Base-by-base conservation (phyloP, 2,888 invertebrate genomes). In the Erebia palarica region DNA sequence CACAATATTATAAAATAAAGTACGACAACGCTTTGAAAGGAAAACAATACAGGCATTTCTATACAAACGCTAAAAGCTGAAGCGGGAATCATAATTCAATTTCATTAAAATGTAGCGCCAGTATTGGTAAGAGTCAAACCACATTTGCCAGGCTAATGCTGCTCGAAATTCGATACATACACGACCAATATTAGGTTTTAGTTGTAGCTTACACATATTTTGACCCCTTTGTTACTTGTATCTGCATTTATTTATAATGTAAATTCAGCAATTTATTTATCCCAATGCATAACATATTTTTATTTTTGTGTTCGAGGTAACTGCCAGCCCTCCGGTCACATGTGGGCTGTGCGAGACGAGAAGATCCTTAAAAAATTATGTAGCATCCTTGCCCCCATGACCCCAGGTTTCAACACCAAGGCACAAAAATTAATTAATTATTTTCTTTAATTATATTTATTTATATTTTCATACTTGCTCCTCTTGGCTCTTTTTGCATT, bases 21-120 rank as follows among this genome's bases (percentile, higher is more conserved):
- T 18, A 61, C 53, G 18, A 51, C 18, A 63, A 16, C 49, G n/a
- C 47, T n/a, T 27, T 57, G 47, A 68, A 58, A 68, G 68, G 58
- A 58, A 68, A 64, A 49, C 49, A 63, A 64, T 58, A 61, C 36
- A 18, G 58, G 49, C n/a, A 57, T 61, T 16, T 49, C 58, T 58
- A 64, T 44, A 68, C 61, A 71, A 71, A 71, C 42, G 68, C 60
- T 72, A 65, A 72, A 68, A 68, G 68, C 71, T 36, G 68, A 47
- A 65, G 76, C 78, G 80, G 79, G 79, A 80, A 78, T 76, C 81
- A 83, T 84, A 86, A 86, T 86, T 85, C 85, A 87, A 86, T 86
- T 75, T 73, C 76, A 75, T 77, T 75, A 71, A 68, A 67, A 47
- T 68, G 51, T 74, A 58, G 63, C 65, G 55, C 65, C 61, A 67